A percentile compares a stretch with the other conserved stretches of the same genome.
phyloP scores from a whole-genome alignment of 2,888 invertebrate genomes.

The Criorhina ranunculi region DNA sequence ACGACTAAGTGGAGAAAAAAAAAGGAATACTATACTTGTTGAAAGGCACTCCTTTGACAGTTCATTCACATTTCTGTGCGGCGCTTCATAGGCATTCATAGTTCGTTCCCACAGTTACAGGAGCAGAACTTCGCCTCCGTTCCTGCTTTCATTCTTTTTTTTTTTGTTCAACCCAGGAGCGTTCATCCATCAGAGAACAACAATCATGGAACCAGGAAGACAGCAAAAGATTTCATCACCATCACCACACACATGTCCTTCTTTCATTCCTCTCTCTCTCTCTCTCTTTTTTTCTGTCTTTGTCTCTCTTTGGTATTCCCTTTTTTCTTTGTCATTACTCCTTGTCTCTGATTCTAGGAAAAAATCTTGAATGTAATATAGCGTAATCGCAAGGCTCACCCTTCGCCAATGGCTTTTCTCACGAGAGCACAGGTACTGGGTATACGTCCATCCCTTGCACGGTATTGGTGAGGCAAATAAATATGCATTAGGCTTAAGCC shows the following conservation, averaged over 20 bases:
- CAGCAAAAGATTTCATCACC: constrained; percentile 51
- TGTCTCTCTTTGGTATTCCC: too few relatives aligned
- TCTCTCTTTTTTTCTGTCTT: neutral
- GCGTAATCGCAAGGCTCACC: constrained; percentile 67
- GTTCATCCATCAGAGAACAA: constrained; percentile 58
- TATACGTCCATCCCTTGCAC: neutral
- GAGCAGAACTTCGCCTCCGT: constrained; percentile 10
- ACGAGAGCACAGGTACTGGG: constrained; percentile 27
- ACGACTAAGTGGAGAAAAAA: constrained; percentile 33
- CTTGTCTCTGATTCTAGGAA: constrained; percentile 11
- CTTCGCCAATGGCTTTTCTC: constrained; percentile 16
- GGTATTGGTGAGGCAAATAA: constrained; percentile 73
- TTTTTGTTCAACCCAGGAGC: constrained; percentile 30
- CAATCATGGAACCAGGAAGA: constrained; percentile 65
- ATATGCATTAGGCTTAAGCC: constrained; percentile 57
- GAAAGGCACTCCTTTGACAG: constrained; percentile 66
- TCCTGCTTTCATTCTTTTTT: constrained; percentile 10
- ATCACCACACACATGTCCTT: constrained; percentile 64
- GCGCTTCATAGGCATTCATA: constrained; percentile 71
- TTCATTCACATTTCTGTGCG: constrained; percentile 73
- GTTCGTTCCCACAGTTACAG: constrained; percentile 69
- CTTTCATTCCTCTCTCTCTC: constrained; percentile 1
- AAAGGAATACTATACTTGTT: constrained; percentile 76
- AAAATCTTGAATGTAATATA: constrained; percentile 71
- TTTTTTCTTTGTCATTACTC: constrained; percentile 33